Conservation (phyloP, 2,113 vertebrate genomes). For the Pseudolaguvia tuberculata region DNA sequence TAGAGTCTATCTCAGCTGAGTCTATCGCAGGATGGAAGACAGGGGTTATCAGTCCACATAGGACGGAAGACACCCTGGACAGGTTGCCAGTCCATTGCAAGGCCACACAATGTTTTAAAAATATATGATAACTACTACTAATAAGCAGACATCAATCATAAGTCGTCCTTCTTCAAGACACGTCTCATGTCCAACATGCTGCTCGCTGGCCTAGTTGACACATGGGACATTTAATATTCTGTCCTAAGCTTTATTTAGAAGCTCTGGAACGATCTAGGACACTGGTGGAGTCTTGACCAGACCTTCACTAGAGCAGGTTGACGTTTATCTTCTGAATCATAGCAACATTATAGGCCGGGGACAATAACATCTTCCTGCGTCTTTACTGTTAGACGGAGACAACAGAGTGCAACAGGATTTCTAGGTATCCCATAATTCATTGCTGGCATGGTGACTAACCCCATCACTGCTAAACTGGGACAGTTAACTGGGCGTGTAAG, state of each 20-base stretch:
- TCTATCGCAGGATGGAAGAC: no score
- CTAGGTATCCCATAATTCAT: constrained; percentile 30
- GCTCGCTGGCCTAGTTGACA: neutral
- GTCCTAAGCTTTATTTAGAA: constrained; percentile 1
- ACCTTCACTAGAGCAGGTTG: neutral
- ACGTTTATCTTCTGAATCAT: neutral
- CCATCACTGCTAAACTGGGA: neutral
- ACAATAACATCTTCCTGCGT: no score
- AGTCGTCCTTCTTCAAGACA: neutral
- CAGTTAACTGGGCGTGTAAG: neutral
- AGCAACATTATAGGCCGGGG: neutral
- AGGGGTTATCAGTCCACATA: no score
- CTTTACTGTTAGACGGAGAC: neutral
- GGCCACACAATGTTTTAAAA: neutral
- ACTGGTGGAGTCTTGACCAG: neutral
- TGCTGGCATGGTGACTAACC: no score
- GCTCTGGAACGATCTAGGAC: neutral
- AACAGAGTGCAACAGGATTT: neutral
- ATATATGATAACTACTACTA: neutral
- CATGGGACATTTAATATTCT: neutral
- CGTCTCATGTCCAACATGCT: neutral
- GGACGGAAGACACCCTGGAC: no score
- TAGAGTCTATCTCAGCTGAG: no score
- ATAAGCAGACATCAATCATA: neutral
- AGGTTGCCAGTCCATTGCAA: no score